These are phyloP conservation scores for Pristiophorus japonicus DNA, from an alignment of 2,113 vertebrate genomes.

Conservation along the genomic window DNA sequence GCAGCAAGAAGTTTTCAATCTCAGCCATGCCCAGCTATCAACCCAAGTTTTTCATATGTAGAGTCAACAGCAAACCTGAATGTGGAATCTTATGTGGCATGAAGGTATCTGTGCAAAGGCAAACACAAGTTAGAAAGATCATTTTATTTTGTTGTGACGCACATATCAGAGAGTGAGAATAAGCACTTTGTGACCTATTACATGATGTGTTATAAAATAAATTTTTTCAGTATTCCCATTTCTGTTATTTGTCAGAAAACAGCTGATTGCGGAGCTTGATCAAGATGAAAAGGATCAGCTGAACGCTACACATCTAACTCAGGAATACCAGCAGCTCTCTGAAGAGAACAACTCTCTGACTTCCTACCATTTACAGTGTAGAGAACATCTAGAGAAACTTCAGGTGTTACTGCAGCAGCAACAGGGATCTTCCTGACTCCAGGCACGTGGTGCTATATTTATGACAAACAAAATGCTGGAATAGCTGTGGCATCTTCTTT, in stretches of 20 bases:
- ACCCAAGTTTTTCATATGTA: neutral
- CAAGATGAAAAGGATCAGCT: slow-evolving; percentile 78
- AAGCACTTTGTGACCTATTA: neutral
- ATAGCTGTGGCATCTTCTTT: slow-evolving; percentile 30
- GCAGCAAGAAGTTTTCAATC: neutral
- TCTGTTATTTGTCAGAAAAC: slow-evolving; percentile 60
- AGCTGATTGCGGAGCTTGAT: slow-evolving; percentile 81
- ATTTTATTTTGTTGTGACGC: neutral
- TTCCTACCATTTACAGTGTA: slow-evolving; percentile 75
- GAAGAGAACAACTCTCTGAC: slow-evolving; percentile 85
- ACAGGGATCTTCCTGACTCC: slow-evolving; percentile 81
- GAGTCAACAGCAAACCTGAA: neutral
- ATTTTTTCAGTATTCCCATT: neutral
- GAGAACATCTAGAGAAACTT: slow-evolving; percentile 82
- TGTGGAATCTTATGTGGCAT: neutral
- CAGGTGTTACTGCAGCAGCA: slow-evolving; percentile 72
- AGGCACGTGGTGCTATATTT: slow-evolving; percentile 29
- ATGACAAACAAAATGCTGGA: slow-evolving; percentile 23
- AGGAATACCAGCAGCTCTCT: slow-evolving; percentile 77
- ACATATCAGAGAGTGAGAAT: neutral
- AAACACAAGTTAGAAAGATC: neutral
- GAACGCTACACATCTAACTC: slow-evolving; percentile 76
- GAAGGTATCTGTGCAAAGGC: neutral
- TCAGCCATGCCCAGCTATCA: neutral
- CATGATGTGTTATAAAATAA: neutral